Evolutionary conservation across 2,797 vertebrate species (phyloP).

Genomic region (Rhinatrema bivittatum): DNA sequence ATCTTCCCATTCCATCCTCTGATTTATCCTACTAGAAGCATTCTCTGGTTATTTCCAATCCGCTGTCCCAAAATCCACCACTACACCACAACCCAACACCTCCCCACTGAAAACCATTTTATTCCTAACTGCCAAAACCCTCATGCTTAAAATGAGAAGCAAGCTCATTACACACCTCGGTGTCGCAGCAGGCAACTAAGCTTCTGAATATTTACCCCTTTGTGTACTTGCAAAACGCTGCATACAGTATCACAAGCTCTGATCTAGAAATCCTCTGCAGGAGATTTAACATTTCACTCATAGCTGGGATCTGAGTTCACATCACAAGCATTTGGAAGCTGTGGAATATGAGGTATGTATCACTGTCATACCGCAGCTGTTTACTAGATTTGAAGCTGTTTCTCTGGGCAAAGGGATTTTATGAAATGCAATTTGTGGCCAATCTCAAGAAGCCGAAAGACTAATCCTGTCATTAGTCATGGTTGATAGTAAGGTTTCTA

Average conservation of each 20-base stretch:
- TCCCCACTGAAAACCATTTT: no score
- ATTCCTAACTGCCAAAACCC: no score
- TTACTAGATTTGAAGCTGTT: conserved; percentile 18
- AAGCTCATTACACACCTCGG: no score
- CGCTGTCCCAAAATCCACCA: no score
- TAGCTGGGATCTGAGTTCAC: conserved; percentile 5
- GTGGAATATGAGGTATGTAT: conserved; percentile 32
- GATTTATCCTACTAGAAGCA: no score
- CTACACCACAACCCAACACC: no score
- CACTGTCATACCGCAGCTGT: conserved; percentile 46
- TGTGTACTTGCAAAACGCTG: conserved; percentile 4
- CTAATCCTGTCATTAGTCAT: conserved; percentile 24
- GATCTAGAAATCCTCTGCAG: conserved; percentile 16
- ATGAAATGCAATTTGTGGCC: conserved; percentile 15
- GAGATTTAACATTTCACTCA: conserved; percentile 19
- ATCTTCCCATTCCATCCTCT: no score
- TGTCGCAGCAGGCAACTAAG: no score
- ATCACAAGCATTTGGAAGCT: conserved; percentile 24
- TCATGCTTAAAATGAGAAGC: no score
- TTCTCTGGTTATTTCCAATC: no score
- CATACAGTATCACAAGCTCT: background rate
- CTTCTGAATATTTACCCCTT: no score
- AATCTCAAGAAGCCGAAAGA: conserved; percentile 15
- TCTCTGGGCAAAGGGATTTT: background rate
- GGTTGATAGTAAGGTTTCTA: conserved; percentile 7